phyloP scores from a whole-genome alignment of 2,888 invertebrate genomes.

The Tineola bisselliella region DNA sequence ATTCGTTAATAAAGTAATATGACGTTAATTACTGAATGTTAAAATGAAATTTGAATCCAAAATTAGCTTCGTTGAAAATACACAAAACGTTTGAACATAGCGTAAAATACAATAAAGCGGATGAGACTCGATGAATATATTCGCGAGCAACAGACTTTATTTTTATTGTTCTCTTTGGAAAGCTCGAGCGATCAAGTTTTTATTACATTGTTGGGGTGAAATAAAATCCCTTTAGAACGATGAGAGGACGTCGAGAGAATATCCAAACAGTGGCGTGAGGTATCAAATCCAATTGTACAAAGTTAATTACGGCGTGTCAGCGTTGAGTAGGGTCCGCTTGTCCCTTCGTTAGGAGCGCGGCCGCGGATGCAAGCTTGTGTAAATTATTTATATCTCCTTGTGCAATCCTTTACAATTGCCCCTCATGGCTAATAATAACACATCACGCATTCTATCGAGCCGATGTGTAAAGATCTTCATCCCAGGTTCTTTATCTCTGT shows the following conservation, averaged over 20 bases:
- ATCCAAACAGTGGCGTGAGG: conserved; percentile 40
- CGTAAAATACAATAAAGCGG: not conserved
- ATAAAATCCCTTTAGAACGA: conserved; percentile 8
- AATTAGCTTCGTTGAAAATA: not conserved
- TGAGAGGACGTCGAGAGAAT: conserved; percentile 20
- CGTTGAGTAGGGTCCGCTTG: conserved; percentile 37
- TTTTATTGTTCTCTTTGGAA: not conserved
- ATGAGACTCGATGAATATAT: not conserved
- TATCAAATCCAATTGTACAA: conserved; percentile 46
- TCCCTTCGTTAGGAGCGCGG: not conserved
- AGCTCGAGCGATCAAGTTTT: conserved; percentile 5
- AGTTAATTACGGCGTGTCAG: conserved; percentile 49
- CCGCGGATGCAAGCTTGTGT: not conserved
- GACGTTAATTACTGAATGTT: not conserved
- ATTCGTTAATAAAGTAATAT: not conserved
- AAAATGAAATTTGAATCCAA: not conserved
- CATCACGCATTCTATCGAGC: too few relatives aligned
- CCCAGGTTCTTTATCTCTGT: not conserved
- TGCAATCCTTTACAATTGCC: not conserved
- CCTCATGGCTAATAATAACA: not conserved
- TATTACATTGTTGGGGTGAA: conserved; percentile 10
- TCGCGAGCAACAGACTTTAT: not conserved
- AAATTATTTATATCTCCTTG: conserved; percentile 2
- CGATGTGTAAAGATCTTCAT: not conserved
- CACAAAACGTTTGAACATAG: not conserved